phyloP scores from a whole-genome alignment of 2,113 vertebrate species.

The Callospermophilus lateralis region DNA sequence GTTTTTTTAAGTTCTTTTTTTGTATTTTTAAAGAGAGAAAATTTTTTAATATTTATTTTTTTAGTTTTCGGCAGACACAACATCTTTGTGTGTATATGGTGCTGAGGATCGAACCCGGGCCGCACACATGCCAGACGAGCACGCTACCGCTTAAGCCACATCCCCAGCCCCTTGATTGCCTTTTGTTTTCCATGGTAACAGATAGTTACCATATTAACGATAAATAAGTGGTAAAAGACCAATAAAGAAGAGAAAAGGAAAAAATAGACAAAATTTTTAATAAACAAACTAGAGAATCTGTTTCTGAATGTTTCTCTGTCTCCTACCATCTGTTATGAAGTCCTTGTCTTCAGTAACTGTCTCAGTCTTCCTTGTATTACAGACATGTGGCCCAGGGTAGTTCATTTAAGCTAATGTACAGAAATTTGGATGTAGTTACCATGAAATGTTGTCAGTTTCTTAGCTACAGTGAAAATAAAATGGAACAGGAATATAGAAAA shows the following conservation, averaged over 20 bases:
- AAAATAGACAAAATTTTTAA: background rate
- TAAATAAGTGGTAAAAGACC: background rate
- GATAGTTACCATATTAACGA: background rate
- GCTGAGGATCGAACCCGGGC: too few species aligned
- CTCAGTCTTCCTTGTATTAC: background rate
- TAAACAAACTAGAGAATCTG: background rate
- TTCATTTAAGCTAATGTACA: constrained; percentile 16
- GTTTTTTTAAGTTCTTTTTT: too few species aligned
- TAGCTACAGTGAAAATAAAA: constrained; percentile 29
- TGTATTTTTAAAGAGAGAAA: too few species aligned
- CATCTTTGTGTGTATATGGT: too few species aligned
- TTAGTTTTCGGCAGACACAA: too few species aligned
- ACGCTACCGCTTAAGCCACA: too few species aligned
- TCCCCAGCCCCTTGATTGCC: background rate
- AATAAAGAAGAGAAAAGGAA: constrained; percentile 3
- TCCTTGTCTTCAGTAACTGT: background rate
- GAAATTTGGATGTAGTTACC: constrained; percentile 3
- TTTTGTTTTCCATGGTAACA: constrained; percentile 9
- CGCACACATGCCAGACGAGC: too few species aligned
- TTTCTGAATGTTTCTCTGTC: background rate
- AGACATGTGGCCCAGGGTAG: background rate
- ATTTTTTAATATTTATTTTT: too few species aligned
- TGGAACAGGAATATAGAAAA: background rate
- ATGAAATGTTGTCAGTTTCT: background rate
- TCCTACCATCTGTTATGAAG: background rate